Evolutionary conservation across 2,888 invertebrate genomes (phyloP), one percentile per base, ranked within the genome.

Genomic region (Congeria kusceri): DNA sequence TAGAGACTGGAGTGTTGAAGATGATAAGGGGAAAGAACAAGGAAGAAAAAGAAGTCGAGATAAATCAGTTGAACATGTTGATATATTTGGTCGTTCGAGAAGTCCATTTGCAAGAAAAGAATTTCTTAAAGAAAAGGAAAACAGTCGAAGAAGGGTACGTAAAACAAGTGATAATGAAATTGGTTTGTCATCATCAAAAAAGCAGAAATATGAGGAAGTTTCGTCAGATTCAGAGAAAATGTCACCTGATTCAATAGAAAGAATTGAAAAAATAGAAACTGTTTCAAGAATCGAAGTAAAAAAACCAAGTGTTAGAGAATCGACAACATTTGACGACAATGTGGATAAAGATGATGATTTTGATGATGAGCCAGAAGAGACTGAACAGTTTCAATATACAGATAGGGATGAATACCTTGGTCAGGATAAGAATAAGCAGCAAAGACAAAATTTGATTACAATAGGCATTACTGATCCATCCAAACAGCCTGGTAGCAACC

Each of bases 381-480:
- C 84, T 2, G 84, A 84, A 64, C 77, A 84, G 65, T 79, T 84
- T 63, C 75, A 80, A 44, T 80, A 84, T 47, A 77, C 84, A n/a
- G 81, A 84, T 53, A 73, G 79, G 46, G 79, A 83, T 65, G 83
- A 83, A 39, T 84, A 57, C 27, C 67, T 77, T 1, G 68, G 71
- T 47, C 79, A 79, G 32, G 76, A 79, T 47, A 76, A 77, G 53
- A 56, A 69, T 47, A 71, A 74, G 57, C 80, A 83, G 64, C 79
- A 77, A 65, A 74, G 68, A 15, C 64, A 73, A 28, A 84, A 81
- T 47, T 44, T 84, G 0, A 84, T 79, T 27, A 73, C 66, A 27
- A 63, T 81, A 32, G 74, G 76, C 46, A 71, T 70, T 67, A 68
- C 72, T 66, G 86, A 86, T 70, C 84, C 85, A 27, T 84, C 83